Evolutionary conservation across 2,888 invertebrate genomes (phyloP).

Genomic region (Physocephala rufipes): DNA sequence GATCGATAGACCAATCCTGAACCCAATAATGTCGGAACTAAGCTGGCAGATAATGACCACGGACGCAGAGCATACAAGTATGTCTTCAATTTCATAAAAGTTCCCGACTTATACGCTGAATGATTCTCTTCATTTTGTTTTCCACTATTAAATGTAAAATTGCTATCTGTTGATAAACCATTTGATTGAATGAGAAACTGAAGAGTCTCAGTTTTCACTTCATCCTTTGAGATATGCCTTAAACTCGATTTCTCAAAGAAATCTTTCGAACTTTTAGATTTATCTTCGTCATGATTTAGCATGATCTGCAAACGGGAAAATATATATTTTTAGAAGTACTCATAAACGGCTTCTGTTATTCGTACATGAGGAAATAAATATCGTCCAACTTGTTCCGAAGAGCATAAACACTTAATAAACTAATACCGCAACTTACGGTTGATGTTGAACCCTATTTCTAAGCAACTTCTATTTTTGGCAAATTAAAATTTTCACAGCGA

Average conservation of each 20-base stretch:
- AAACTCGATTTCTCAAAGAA: not conserved
- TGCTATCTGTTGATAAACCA: not conserved
- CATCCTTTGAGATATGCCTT: not conserved
- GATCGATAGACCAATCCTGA: slow-evolving; percentile 88
- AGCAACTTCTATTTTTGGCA: too few species aligned
- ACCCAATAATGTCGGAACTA: slow-evolving; percentile 90
- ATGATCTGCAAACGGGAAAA: too few species aligned
- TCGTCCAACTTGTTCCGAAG: too few species aligned
- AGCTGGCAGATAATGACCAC: slow-evolving; percentile 92
- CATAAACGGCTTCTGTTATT: too few species aligned
- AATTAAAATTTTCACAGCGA: slow-evolving; percentile 11
- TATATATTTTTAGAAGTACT: too few species aligned
- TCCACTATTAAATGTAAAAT: slow-evolving; percentile 15
- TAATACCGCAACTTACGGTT: too few species aligned
- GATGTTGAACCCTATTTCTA: too few species aligned
- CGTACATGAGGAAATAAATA: too few species aligned
- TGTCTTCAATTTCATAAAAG: slow-evolving; percentile 87
- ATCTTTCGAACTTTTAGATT: too few species aligned
- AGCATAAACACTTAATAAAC: too few species aligned
- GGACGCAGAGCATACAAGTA: slow-evolving; percentile 90
- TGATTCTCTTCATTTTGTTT: not conserved
- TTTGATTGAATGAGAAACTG: not conserved
- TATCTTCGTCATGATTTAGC: too few species aligned
- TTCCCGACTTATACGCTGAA: slow-evolving; percentile 50
- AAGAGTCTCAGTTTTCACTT: not conserved